Percentiles rank a stretch among this genome's conserved stretches.
Conservation (phyloP, 2,888 invertebrate genomes). For the Orthosia gracilis region DNA sequence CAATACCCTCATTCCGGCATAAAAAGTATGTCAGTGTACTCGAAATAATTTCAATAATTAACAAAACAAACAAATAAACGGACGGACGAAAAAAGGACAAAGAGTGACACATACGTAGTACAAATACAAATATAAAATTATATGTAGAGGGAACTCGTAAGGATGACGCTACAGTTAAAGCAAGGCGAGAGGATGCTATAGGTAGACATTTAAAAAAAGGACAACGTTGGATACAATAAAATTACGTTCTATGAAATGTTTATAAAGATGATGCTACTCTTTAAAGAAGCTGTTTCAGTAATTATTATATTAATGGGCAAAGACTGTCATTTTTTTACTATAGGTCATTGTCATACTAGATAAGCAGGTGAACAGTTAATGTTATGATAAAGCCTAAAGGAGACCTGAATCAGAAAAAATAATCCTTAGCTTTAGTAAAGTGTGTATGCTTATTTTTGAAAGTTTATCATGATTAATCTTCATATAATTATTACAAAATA, state of each 20-base stretch:
- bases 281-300: background rate
- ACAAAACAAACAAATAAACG: constrained; percentile 65
- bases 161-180: background rate
- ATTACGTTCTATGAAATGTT: background rate
- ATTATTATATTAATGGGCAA: background rate
- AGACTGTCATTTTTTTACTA: background rate
- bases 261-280: background rate
- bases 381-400: background rate
- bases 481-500: too few relatives aligned
- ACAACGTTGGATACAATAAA: background rate
- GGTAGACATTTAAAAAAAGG: background rate
- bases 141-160: constrained; percentile 21
- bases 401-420: background rate
- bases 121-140: constrained; percentile 35
- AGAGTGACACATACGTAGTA: constrained; percentile 59
- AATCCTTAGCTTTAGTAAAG: too few relatives aligned
- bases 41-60: constrained; percentile 71
- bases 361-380: background rate
- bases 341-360: background rate
- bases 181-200: constrained; percentile 1
- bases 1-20: constrained; percentile 7
- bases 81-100: constrained; percentile 64
- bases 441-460: too few relatives aligned
- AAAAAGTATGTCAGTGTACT: constrained; percentile 56
- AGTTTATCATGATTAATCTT: too few relatives aligned